A percentile compares a stretch with the other conserved stretches of the same genome.
Evolutionary conservation across 1,140 invertebrate genomes (phyloP).

Genomic region (Diachasmimorpha longicaudata): DNA sequence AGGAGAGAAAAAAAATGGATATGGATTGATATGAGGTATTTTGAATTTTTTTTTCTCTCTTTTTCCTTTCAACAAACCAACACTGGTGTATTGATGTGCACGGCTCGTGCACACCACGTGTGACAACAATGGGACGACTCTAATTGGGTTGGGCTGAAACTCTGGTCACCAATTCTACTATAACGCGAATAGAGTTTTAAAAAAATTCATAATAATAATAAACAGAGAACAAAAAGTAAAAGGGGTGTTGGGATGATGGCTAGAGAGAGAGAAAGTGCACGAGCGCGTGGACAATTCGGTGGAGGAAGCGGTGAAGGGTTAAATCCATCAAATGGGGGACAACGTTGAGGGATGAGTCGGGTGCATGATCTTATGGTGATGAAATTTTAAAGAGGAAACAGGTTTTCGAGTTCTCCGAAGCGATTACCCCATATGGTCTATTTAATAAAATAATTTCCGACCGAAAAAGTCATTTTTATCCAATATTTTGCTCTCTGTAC

Average conservation of each 20-base stretch:
- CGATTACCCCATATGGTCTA: neutral
- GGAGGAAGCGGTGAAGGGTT: slow-evolving; percentile 29
- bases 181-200: neutral
- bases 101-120: slow-evolving; percentile 56
- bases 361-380: neutral
- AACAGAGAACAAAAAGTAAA: slow-evolving; percentile 36
- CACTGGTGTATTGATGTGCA: slow-evolving; percentile 14
- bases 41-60: neutral
- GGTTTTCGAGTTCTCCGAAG: neutral
- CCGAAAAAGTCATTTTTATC: too few relatives aligned
- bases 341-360: neutral
- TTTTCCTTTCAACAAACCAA: neutral
- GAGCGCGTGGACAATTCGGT: slow-evolving; percentile 15
- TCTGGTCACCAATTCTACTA: neutral
- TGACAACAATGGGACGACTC: slow-evolving; percentile 54
- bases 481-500: too few relatives aligned
- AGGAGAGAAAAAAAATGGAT: neutral
- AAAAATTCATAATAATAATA: slow-evolving; percentile 23
- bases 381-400: neutral
- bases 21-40: neutral
- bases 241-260: slow-evolving; percentile 19
- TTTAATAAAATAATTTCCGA: too few relatives aligned
- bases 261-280: too few relatives aligned
- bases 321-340: slow-evolving; percentile 20
- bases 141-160: slow-evolving; percentile 50